These are phyloP conservation scores for Pocillopora verrucosa DNA, from an alignment of 64 coral and sea anemone genomes.

Conservation along the genomic window DNA sequence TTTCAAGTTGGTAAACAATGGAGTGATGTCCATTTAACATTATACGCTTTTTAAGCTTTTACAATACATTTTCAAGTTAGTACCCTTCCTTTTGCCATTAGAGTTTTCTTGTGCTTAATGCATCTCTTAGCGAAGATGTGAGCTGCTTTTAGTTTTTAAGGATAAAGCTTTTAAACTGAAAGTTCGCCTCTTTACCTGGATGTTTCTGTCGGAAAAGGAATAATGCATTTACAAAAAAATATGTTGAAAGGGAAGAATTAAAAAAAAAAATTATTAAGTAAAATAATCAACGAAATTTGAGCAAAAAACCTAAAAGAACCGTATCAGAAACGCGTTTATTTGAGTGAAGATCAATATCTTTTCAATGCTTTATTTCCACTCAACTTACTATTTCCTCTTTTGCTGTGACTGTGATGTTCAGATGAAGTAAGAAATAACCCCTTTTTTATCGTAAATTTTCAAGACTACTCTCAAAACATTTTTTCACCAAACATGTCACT, in stretches of 20 bases:
- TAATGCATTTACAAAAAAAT: neutral
- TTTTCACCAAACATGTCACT: too few relatives aligned
- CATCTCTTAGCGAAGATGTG: slow-evolving; percentile 9
- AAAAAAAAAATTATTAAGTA: neutral
- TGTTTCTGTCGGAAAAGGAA: neutral
- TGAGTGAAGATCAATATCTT: neutral
- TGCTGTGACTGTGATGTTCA: too few relatives aligned
- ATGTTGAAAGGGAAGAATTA: neutral
- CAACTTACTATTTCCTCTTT: too few relatives aligned
- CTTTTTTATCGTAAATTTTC: too few relatives aligned
- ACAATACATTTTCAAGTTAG: slow-evolving; percentile 4
- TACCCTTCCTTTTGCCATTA: slow-evolving; percentile 6
- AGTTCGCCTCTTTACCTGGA: slow-evolving; percentile 6
- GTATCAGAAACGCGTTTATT: too few relatives aligned
- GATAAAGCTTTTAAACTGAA: slow-evolving; percentile 25
- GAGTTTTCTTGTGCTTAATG: slow-evolving; percentile 14
- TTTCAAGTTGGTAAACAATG: slow-evolving; percentile 38
- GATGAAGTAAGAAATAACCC: too few relatives aligned
- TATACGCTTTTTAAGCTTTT: slow-evolving; percentile 30
- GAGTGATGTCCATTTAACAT: slow-evolving; percentile 46
- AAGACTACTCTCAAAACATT: too few relatives aligned
- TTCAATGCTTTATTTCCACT: neutral
- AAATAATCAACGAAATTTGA: neutral
- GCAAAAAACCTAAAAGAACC: neutral
- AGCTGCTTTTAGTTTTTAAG: slow-evolving; percentile 29